These are phyloP conservation scores for Porites australiensis DNA, from an alignment of 64 coral and sea anemone species.

Conservation along the genomic window DNA sequence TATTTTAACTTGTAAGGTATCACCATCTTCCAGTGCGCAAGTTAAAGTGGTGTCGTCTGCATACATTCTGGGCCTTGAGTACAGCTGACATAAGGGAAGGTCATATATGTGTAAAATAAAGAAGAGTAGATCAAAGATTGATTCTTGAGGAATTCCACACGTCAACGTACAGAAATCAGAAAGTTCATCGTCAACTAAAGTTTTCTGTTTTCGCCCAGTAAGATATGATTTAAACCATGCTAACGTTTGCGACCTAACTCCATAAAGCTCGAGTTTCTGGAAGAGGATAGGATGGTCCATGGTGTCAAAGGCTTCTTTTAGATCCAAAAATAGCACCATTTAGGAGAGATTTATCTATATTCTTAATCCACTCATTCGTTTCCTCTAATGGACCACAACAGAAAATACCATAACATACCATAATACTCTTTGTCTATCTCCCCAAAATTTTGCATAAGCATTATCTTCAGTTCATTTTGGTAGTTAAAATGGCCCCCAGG, in stretches of 20 bases:
- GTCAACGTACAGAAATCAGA: background rate
- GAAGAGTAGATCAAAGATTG: background rate
- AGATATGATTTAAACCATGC: background rate
- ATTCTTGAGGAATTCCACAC: background rate
- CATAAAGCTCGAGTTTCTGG: background rate
- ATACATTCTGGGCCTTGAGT: too few species aligned
- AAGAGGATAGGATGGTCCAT: background rate
- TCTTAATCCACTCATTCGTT: background rate
- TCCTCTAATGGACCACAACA: too few species aligned
- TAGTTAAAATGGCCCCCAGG: too few species aligned
- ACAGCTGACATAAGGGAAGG: too few species aligned
- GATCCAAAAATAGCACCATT: background rate
- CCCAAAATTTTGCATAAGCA: too few species aligned
- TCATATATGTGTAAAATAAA: background rate
- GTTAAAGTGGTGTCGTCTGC: too few species aligned
- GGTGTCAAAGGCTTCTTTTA: too few species aligned
- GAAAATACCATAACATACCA: too few species aligned
- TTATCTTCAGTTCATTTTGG: too few species aligned
- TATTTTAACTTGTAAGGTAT: constrained; percentile 5
- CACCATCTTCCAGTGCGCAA: too few species aligned
- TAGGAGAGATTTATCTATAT: background rate
- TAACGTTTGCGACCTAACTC: background rate
- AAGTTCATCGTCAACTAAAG: background rate
- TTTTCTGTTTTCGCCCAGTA: background rate
- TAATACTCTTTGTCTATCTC: too few species aligned